Base-by-base conservation (phyloP, 1,140 invertebrate species). In the Glomeris maerens region DNA sequence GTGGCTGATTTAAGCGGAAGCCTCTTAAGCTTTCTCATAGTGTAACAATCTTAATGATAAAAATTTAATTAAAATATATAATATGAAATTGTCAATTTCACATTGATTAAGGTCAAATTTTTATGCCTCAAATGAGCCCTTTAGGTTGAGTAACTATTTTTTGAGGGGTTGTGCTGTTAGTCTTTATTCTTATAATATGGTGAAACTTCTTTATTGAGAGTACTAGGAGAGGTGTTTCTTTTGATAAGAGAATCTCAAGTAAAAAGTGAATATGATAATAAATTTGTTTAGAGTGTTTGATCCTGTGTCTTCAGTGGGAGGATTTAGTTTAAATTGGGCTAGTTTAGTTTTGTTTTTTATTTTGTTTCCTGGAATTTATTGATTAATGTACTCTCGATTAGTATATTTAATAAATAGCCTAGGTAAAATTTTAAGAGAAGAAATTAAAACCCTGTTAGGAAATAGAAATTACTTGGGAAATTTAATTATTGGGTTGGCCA, bases 1-100 rank as follows among this genome's bases (percentile, higher is more conserved):
- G 73, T 71, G n/a, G n/a, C n/a, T n/a, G 17, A 74, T 71, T 67
- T 62, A 74, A 74, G 72, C 70, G 69, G 41, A 72, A 70, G 65
- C 72, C 72, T 71, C 68, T 74, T 72, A 69, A 71, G 66, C 62
- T 61, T 67, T 40, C 53, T 41, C 50, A 71, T 69, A 67, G 64
- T 67, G 70, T 60, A 61, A 57, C 66, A 66, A 73, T 70, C 65
- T 71, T 71, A 66, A 72, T 72, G 74, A 72, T 67, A 69, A 69
- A 62, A 46, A 64, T 10, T 47, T 65, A 70, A 62, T 66, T 73
- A 65, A 57, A 71, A 56, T 27, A 23, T 17, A 54, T 53, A 63
- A 60, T 56, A 52, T 53, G 56, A 57, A 50, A 39, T 59, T 67
- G 60, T 64, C 60, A 62, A 54, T n/a, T 17, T 59, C 53, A 57